Conservation (phyloP, 1,140 invertebrate species). For the Piezodorus guildinii region DNA sequence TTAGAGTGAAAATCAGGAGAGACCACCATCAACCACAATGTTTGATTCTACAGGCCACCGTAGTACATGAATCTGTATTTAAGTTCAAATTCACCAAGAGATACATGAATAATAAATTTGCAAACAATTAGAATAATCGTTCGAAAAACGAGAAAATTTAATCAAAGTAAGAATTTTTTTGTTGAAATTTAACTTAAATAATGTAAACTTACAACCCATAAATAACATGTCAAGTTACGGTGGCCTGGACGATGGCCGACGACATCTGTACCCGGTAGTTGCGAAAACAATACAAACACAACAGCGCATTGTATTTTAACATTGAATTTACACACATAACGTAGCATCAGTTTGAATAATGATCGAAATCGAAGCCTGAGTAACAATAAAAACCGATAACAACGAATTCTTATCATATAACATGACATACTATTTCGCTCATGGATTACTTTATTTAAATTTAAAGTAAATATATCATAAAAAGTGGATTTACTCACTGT, state of each 20-base stretch:
- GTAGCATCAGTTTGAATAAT: too few relatives aligned
- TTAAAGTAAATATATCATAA: too few relatives aligned
- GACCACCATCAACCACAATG: conserved; percentile 10
- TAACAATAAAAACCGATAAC: too few relatives aligned
- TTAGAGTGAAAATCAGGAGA: not conserved
- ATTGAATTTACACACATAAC: too few relatives aligned
- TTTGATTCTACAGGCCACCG: conserved; percentile 16
- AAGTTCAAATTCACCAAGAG: not conserved
- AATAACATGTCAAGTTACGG: conserved; percentile 19
- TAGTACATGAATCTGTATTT: conserved; percentile 7
- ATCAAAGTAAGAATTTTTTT: too few relatives aligned
- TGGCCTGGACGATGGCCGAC: conserved; percentile 11
- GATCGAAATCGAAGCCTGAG: too few relatives aligned
- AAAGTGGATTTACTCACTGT: conserved; percentile 65
- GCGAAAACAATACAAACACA: conserved; percentile 20
- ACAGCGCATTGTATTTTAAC: too few relatives aligned
- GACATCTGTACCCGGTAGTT: not conserved
- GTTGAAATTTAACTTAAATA: not conserved
- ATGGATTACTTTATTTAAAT: too few relatives aligned
- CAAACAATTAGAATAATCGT: too few relatives aligned
- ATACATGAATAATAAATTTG: not conserved
- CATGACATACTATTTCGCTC: too few relatives aligned
- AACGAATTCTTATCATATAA: too few relatives aligned
- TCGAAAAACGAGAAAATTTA: too few relatives aligned
- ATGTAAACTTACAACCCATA: not conserved